Percentiles rank a stretch among this genome's conserved stretches.
These are phyloP conservation scores for Cephalotes varians DNA, from an alignment of 2,888 invertebrate genomes.

Conservation along the genomic window DNA sequence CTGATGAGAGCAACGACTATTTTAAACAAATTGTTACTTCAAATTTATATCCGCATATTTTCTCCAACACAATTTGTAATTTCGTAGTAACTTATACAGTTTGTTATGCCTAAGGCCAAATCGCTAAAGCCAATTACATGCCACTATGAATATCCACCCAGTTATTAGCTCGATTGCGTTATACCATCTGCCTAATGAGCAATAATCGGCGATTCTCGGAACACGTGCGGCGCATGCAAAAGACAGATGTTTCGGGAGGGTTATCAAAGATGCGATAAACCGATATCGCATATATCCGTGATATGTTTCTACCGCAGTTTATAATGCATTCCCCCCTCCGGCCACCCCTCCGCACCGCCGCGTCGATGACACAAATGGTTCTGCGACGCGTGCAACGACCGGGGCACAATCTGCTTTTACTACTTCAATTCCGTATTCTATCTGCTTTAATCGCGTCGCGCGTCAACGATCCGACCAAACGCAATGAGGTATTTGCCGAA, in stretches of 20 bases:
- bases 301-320: slow-evolving; percentile 7
- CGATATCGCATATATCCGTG: neutral
- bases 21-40: neutral
- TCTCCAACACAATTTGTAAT: neutral
- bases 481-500: slow-evolving; percentile 36
- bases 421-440: slow-evolving; percentile 24
- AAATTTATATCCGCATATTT: neutral
- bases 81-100: neutral
- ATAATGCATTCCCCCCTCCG: neutral
- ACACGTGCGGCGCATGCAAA: neutral
- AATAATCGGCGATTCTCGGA: slow-evolving; percentile 11
- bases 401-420: slow-evolving; percentile 22
- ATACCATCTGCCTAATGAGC: slow-evolving; percentile 21
- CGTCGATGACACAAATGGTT: neutral
- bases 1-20: neutral
- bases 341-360: neutral
- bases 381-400: slow-evolving; percentile 17
- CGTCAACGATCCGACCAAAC: slow-evolving; percentile 39
- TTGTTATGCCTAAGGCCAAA: neutral
- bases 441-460: slow-evolving; percentile 41
- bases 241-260: slow-evolving; percentile 18
- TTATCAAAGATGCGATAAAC: slow-evolving; percentile 30
- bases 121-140: neutral
- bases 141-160: neutral
- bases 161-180: slow-evolving; percentile 5